These are phyloP conservation scores for Phalloptychus januarius DNA, from an alignment of 2,797 vertebrate species.

Conservation along the genomic window DNA sequence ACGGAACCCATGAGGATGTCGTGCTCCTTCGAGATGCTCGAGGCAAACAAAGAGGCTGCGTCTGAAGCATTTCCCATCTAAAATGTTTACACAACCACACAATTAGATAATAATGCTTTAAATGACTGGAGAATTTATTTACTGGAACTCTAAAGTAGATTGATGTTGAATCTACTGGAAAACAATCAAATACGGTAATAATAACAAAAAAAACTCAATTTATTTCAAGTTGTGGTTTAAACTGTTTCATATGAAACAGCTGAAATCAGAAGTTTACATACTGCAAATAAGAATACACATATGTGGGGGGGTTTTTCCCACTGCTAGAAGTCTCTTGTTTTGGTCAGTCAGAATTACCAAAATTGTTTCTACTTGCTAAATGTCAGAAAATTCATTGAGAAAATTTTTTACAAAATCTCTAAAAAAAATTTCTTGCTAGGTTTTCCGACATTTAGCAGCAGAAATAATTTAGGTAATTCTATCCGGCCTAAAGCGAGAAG, in stretches of 20 bases:
- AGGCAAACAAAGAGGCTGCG: slow-evolving; percentile 74
- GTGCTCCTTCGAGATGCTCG: slow-evolving; percentile 82
- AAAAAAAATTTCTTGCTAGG: too few species aligned
- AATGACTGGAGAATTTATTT: neutral
- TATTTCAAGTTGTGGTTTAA: neutral
- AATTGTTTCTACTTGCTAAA: too few species aligned
- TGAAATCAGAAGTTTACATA: too few species aligned
- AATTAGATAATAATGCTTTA: slow-evolving; percentile 11
- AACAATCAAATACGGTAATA: neutral
- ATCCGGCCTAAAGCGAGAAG: too few species aligned
- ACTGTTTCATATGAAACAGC: neutral
- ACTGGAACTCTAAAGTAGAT: neutral
- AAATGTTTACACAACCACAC: slow-evolving; percentile 30
- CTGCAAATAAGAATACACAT: too few species aligned
- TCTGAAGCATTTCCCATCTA: slow-evolving; percentile 87
- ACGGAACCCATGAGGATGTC: slow-evolving; percentile 85
- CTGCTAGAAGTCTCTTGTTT: too few species aligned
- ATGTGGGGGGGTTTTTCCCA: too few species aligned
- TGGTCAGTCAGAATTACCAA: too few species aligned
- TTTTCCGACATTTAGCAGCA: too few species aligned
- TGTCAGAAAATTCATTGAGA: too few species aligned
- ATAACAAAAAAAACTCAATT: neutral
- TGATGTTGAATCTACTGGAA: neutral
- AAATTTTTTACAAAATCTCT: too few species aligned
- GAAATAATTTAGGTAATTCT: too few species aligned